Percentiles rank a stretch among this genome's conserved stretches.
These are phyloP conservation scores for Onthophagus taurus DNA, from an alignment of 1,140 invertebrate genomes.

Conservation along the genomic window DNA sequence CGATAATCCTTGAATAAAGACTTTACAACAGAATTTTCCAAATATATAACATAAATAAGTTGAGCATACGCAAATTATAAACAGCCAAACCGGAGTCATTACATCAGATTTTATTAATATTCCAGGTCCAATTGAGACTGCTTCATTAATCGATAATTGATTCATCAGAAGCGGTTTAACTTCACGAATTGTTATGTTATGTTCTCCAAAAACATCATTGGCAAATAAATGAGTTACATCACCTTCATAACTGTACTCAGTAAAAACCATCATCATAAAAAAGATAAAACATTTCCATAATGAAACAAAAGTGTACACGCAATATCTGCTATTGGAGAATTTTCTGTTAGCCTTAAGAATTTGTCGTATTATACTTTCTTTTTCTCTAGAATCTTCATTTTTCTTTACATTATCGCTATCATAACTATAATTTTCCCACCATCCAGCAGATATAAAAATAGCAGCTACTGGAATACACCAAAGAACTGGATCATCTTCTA, in stretches of 20 bases:
- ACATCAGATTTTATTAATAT: slow-evolving; percentile 18
- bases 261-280: slow-evolving; percentile 45
- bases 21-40: slow-evolving; percentile 74
- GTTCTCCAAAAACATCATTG: slow-evolving; percentile 41
- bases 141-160: slow-evolving; percentile 23
- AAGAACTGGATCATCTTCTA: slow-evolving; percentile 35
- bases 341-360: too few relatives aligned
- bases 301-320: slow-evolving; percentile 58
- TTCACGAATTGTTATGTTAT: slow-evolving; percentile 48
- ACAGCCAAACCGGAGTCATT: slow-evolving; percentile 43
- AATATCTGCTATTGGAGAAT: slow-evolving; percentile 53
- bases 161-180: slow-evolving; percentile 30
- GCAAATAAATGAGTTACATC: slow-evolving; percentile 46
- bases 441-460: slow-evolving; percentile 64
- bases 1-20: slow-evolving; percentile 72
- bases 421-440: slow-evolving; percentile 78
- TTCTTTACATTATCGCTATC: slow-evolving; percentile 40
- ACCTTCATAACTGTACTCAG: slow-evolving; percentile 45
- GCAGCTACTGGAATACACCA: slow-evolving; percentile 58
- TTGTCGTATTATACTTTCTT: slow-evolving; percentile 36
- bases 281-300: slow-evolving; percentile 57
- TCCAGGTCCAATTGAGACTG: slow-evolving; percentile 31
- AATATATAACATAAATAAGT: slow-evolving; percentile 62
- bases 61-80: slow-evolving; percentile 52
- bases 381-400: slow-evolving; percentile 45